Evolutionary conservation across 2,113 vertebrate genomes (phyloP), one percentile per base, ranked within the genome.

Genomic region (Hassar affinis): DNA sequence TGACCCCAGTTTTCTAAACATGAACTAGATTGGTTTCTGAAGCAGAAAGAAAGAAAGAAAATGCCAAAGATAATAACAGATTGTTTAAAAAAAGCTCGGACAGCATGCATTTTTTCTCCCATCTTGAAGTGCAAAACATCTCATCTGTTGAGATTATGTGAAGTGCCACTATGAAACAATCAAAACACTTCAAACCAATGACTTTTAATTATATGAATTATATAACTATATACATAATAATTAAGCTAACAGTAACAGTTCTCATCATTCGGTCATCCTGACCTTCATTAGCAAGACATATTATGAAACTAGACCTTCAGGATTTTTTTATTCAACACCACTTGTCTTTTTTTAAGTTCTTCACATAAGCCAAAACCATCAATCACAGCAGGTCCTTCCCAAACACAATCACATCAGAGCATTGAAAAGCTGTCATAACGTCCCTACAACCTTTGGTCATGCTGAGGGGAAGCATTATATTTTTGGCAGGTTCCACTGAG

Each of bases 401-500:
- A 72, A 49, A 52, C 20, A 25, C 54, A 78, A 81, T 81, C 27
- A 84, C 35, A 64, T 81, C 64, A 84, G 52, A 47, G 35, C 76
- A 64, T 47, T 20, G 22, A 72, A 45, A 47, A 71, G 64, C 62
- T 49, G 83, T 82, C 49, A 61, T 78, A 45, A 61, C n/a, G 33
- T 84, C 82, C 79, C 45, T 72, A 56, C 71, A 56, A 80, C 56
- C 59, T 80, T 79, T 52, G 77, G 68, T 27, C 54, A n/a, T 38
- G 56, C 35, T 80, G 35, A 56, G 49, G 71, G 51, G 1, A 12
- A 62, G 57, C 57, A 68, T 59, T 52, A 52, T 42, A 56, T 77
- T 81, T 79, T 75, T 51, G 56, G 27, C 76, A 75, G 30, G 30
- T 38, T 80, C 51, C 69, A 74, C 56, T 78, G 69, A 81, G 20